Percentiles rank a stretch among this genome's conserved stretches.
These are phyloP conservation scores for Dicranocentrus wangi DNA, from an alignment of 2,888 invertebrate genomes.

Conservation along the genomic window DNA sequence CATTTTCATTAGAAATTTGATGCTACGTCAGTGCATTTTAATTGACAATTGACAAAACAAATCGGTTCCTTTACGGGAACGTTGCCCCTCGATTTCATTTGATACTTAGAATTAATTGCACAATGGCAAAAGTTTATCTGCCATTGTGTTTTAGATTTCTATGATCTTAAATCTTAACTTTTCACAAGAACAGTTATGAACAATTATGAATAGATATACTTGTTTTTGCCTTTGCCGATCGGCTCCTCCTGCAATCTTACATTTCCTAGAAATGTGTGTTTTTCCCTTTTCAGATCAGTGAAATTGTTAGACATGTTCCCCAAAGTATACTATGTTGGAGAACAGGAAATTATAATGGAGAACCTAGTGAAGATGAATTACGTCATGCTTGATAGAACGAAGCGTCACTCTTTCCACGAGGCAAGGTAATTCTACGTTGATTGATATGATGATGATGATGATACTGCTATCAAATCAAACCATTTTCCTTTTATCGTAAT, in stretches of 20 bases:
- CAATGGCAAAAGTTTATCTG: too few species aligned
- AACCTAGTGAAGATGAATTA: conserved; percentile 60
- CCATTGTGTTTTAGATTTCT: too few species aligned
- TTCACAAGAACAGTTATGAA: conserved; percentile 8
- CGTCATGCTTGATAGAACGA: conserved; percentile 63
- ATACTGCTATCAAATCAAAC: background rate
- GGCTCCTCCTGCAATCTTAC: too few species aligned
- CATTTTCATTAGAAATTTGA: too few species aligned
- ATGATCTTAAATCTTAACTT: background rate
- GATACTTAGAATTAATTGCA: too few species aligned
- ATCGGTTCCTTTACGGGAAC: background rate
- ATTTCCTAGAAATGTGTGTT: conserved; percentile 1
- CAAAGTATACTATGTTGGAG: conserved; percentile 60
- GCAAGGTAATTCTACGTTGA: conserved; percentile 59
- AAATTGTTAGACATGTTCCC: conserved; percentile 64
- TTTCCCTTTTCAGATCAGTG: conserved; percentile 49
- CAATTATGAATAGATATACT: too few species aligned
- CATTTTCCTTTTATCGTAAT: background rate
- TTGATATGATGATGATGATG: conserved; percentile 5
- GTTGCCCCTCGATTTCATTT: background rate
- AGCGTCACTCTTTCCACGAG: conserved; percentile 64
- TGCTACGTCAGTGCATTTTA: too few species aligned
- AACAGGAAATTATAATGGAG: conserved; percentile 66
- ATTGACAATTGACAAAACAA: too few species aligned
- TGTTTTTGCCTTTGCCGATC: too few species aligned